A percentile compares a stretch with the other conserved stretches of the same genome.
phyloP scores from a whole-genome alignment of 2,888 invertebrate genomes.

The Tipula confusa region DNA sequence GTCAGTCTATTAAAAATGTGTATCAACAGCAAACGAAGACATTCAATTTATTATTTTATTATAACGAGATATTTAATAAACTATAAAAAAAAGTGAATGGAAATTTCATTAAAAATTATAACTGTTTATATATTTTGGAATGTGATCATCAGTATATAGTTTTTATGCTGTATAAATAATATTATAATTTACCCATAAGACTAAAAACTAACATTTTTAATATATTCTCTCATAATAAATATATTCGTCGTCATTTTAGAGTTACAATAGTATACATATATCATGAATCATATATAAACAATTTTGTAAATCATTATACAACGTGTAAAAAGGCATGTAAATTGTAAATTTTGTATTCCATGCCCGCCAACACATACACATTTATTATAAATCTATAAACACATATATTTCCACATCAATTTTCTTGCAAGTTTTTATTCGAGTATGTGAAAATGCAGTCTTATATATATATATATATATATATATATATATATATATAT shows the following conservation, averaged over 20 bases:
- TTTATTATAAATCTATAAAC: neutral
- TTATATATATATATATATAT: too few species aligned
- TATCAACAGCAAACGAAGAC: neutral
- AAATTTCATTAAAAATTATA: constrained; percentile 3
- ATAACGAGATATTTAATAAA: neutral
- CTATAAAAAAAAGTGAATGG: constrained; percentile 25
- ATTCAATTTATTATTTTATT: neutral
- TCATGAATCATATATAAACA: neutral
- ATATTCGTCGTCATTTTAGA: neutral
- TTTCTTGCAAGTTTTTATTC: neutral
- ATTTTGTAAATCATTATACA: neutral
- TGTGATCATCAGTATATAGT: neutral
- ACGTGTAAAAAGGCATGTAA: neutral
- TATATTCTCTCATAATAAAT: neutral
- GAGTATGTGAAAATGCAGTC: neutral
- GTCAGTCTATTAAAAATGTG: neutral
- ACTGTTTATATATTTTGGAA: constrained; percentile 6
- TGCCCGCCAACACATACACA: neutral
- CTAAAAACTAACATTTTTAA: neutral
- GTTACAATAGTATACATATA: neutral
- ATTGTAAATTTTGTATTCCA: neutral
- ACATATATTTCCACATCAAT: neutral
- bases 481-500: too few species aligned
- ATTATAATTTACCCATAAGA: neutral
- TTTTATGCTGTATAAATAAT: neutral